These are phyloP conservation scores for Pemphigus obesinymphae DNA, from an alignment of 1,140 invertebrate species.

Conservation along the genomic window DNA sequence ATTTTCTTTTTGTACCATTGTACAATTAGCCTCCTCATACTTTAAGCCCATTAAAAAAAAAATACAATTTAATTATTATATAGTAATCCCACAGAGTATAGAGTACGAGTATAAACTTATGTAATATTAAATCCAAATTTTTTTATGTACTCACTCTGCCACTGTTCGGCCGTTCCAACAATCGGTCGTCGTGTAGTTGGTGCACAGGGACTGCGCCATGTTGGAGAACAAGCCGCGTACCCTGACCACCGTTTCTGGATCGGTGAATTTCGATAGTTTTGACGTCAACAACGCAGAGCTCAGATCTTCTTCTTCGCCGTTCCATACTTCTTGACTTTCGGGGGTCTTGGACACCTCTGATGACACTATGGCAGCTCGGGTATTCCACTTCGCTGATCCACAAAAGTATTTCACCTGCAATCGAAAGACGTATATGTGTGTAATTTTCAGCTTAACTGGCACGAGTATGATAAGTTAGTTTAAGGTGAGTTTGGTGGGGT, in stretches of 20 bases:
- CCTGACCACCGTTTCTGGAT: slow-evolving; percentile 47
- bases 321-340: slow-evolving; percentile 41
- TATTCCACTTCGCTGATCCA: not conserved
- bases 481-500: too few relatives aligned
- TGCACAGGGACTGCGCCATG: slow-evolving; percentile 64
- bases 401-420: slow-evolving; percentile 30
- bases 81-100: too few relatives aligned
- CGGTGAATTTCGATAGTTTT: slow-evolving; percentile 35
- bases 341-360: not conserved
- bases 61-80: too few relatives aligned
- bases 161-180: slow-evolving; percentile 73
- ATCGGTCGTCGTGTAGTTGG: slow-evolving; percentile 57
- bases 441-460: too few relatives aligned
- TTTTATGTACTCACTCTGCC: slow-evolving; percentile 63
- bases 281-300: not conserved
- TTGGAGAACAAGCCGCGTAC: slow-evolving; percentile 67
- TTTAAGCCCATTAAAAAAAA: too few relatives aligned
- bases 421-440: too few relatives aligned
- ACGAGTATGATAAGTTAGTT: too few relatives aligned
- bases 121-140: not conserved
- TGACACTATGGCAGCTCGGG: too few relatives aligned
- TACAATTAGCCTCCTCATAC: too few relatives aligned
- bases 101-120: not conserved
- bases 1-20: too few relatives aligned
- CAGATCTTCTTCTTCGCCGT: slow-evolving; percentile 32